Percentiles rank a stretch among this genome's conserved stretches.
Conservation (phyloP, 1,140 invertebrate genomes). For the Trichogramma pretiosum region DNA sequence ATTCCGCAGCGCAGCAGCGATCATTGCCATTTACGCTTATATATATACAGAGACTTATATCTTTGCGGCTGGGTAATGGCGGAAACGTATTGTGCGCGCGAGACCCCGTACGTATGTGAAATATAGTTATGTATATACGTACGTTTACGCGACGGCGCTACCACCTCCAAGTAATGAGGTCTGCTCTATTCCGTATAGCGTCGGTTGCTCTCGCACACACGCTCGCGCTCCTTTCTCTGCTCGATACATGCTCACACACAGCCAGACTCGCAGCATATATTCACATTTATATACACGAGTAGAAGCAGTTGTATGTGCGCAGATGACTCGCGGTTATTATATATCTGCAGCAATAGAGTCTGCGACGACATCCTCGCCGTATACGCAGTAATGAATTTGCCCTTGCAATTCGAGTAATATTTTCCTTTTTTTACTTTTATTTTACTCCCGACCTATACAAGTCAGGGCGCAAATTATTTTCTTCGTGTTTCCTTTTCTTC, state of each 20-base stretch:
- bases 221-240: not conserved
- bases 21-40: no score
- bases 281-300: no score
- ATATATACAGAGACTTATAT: not conserved
- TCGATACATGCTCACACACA: no score
- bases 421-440: not conserved
- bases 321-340: no score
- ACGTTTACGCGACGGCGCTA: not conserved
- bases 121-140: not conserved
- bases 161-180: conserved; percentile 9
- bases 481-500: no score
- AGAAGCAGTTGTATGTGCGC: no score
- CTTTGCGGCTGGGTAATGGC: conserved; percentile 14
- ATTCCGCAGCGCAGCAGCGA: no score
- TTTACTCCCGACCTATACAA: not conserved
- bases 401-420: not conserved
- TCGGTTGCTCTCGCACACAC: no score
- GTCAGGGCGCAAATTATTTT: no score
- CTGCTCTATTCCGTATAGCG: no score
- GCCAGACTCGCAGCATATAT: no score
- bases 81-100: conserved; percentile 17
- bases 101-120: not conserved
- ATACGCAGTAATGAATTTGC: not conserved
- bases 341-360: not conserved
- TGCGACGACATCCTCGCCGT: not conserved